phyloP scores from a whole-genome alignment of 2,797 vertebrate species.

The Hippoglossus hippoglossus region DNA sequence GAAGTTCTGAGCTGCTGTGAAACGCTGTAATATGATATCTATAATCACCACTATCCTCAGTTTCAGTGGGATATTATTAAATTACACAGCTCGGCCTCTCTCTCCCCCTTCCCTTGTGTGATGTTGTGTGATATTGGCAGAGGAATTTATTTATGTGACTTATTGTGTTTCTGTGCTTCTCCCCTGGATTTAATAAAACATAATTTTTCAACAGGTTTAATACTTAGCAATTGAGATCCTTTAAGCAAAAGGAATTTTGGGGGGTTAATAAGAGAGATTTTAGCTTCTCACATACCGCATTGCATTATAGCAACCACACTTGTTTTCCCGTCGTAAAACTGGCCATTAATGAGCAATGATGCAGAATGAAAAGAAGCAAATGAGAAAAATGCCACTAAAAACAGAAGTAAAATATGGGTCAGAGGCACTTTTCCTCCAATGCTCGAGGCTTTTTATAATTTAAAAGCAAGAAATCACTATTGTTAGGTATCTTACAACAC shows the following conservation, averaged over 20 bases:
- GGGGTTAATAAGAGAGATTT: slow-evolving; percentile 23
- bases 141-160: not conserved
- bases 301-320: slow-evolving; percentile 3
- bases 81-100: not conserved
- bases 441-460: not conserved
- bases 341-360: slow-evolving; percentile 20
- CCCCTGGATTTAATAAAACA: slow-evolving; percentile 6
- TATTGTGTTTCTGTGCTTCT: slow-evolving; percentile 6
- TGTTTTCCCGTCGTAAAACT: slow-evolving; percentile 3
- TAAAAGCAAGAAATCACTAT: slow-evolving; percentile 21
- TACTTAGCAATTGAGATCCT: not conserved
- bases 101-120: slow-evolving; percentile 4
- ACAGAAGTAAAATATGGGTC: slow-evolving; percentile 5
- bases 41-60: slow-evolving; percentile 29
- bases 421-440: slow-evolving; percentile 16
- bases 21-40: slow-evolving; percentile 47
- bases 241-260: slow-evolving; percentile 5
- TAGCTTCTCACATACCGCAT: not conserved
- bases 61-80: slow-evolving; percentile 25
- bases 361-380: slow-evolving; percentile 17
- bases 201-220: not conserved
- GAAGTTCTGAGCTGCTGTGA: slow-evolving; percentile 36
- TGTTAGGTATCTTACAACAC: slow-evolving; percentile 7
- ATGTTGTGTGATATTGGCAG: slow-evolving; percentile 18
- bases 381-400: not conserved